phyloP scores from a whole-genome alignment of 2,113 vertebrate species.

The Puntigrus tetrazona region DNA sequence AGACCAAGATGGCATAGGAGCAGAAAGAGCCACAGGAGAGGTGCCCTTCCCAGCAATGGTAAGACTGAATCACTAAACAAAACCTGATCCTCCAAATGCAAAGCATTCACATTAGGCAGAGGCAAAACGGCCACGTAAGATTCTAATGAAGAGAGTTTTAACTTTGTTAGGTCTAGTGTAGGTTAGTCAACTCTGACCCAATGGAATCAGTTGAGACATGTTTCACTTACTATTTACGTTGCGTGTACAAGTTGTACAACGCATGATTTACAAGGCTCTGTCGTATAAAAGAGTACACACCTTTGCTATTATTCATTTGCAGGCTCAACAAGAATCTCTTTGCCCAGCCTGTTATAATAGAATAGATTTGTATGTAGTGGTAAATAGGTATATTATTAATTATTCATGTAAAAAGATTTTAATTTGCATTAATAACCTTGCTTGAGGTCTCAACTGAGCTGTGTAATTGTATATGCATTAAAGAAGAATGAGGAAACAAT shows the following conservation, averaged over 20 bases:
- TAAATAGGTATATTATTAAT: not conserved
- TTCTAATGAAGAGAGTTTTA: not conserved
- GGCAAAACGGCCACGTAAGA: not conserved
- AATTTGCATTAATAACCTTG: not conserved
- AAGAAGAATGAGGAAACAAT: not conserved
- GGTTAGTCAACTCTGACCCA: conserved; percentile 8
- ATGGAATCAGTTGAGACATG: not conserved
- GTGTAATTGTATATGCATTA: not conserved
- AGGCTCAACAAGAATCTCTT: not conserved
- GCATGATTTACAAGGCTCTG: not conserved
- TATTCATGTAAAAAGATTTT: not conserved
- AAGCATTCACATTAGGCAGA: not conserved
- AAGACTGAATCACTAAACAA: not conserved
- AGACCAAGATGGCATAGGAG: conserved; percentile 49
- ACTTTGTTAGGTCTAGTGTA: not conserved
- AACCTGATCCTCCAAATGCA: not conserved
- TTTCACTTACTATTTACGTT: not conserved
- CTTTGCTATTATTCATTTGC: conserved; percentile 1
- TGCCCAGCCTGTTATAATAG: not conserved
- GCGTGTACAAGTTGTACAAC: not conserved
- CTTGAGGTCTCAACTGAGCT: not conserved
- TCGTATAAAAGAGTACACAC: not conserved
- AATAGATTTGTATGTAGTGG: not conserved
- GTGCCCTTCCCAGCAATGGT: conserved; percentile 65
- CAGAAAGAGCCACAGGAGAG: conserved; percentile 51